These are phyloP conservation scores for Lepilemur septentrionalis DNA, from an alignment of 2,797 vertebrate genomes.

Conservation along the genomic window DNA sequence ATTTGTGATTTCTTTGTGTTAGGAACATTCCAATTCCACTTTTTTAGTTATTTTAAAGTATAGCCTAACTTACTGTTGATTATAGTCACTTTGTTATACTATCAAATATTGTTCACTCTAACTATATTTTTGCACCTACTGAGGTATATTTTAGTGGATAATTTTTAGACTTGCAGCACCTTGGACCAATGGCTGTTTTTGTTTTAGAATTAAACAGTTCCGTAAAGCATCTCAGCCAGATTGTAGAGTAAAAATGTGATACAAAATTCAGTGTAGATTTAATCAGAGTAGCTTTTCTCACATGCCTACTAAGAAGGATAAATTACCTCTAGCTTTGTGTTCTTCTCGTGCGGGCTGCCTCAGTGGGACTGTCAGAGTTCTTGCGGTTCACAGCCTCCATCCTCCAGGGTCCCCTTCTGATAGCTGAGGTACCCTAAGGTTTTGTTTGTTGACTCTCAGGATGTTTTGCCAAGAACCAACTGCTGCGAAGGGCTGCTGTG, in stretches of 20 bases:
- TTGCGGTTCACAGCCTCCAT: accelerated
- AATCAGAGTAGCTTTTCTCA: background rate
- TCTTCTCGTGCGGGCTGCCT: accelerated
- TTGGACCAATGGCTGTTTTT: background rate
- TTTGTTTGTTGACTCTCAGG: background rate
- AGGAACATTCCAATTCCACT: background rate
- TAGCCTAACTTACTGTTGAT: background rate
- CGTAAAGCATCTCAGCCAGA: background rate
- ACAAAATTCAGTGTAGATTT: background rate
- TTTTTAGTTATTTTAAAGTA: background rate
- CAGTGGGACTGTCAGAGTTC: background rate
- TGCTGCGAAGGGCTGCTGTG: background rate
- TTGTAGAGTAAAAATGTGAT: background rate
- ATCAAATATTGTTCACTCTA: background rate
- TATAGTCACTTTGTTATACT: background rate
- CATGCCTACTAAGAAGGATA: background rate
- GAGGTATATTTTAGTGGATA: background rate
- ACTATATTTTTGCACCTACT: background rate
- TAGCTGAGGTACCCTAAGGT: background rate
- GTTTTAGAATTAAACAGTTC: background rate
- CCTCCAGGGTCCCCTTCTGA: background rate
- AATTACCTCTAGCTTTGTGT: background rate
- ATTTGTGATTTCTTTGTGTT: background rate
- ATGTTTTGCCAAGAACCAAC: background rate
- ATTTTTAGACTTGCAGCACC: background rate